Conservation (phyloP, 2,797 vertebrate species). For the Octomys mimax region DNA sequence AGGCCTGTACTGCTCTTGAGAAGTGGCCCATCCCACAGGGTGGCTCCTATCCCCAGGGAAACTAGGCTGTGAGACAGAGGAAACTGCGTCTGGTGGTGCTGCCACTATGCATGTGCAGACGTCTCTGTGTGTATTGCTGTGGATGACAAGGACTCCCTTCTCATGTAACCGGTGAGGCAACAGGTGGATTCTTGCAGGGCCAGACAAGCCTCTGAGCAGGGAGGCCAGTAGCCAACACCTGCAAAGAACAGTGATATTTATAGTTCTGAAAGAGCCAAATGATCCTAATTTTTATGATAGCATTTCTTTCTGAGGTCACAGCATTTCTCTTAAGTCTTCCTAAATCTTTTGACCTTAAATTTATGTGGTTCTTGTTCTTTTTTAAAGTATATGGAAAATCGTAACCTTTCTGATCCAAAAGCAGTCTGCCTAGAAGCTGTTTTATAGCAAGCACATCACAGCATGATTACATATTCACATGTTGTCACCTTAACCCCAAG, state of each 20-base stretch:
- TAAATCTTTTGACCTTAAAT: slow-evolving; percentile 74
- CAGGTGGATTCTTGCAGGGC: not conserved
- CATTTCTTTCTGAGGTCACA: slow-evolving; percentile 63
- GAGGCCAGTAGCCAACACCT: not conserved
- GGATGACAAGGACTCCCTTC: not conserved
- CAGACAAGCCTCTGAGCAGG: not conserved
- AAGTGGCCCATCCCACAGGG: not conserved
- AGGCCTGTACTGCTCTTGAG: rapidly evolving
- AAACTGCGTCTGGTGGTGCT: not conserved
- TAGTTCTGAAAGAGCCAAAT: slow-evolving; percentile 46
- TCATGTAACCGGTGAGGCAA: not conserved
- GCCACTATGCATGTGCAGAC: rapidly evolving
- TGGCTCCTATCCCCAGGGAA: too few relatives aligned
- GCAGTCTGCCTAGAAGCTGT: not conserved
- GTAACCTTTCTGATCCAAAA: not conserved
- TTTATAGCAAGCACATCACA: not conserved
- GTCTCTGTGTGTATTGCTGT: not conserved
- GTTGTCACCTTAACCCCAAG: rapidly evolving
- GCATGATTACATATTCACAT: rapidly evolving
- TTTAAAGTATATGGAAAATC: not conserved
- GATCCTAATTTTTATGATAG: slow-evolving; percentile 31
- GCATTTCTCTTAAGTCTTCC: slow-evolving; percentile 64
- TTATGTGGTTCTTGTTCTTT: slow-evolving; percentile 34
- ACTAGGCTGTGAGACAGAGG: rapidly evolving
- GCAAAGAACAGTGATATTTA: slow-evolving; percentile 48